Percentiles rank a stretch among this genome's conserved stretches.
Conservation (phyloP, 2,797 vertebrate genomes). For the Simalia tracyae region DNA sequence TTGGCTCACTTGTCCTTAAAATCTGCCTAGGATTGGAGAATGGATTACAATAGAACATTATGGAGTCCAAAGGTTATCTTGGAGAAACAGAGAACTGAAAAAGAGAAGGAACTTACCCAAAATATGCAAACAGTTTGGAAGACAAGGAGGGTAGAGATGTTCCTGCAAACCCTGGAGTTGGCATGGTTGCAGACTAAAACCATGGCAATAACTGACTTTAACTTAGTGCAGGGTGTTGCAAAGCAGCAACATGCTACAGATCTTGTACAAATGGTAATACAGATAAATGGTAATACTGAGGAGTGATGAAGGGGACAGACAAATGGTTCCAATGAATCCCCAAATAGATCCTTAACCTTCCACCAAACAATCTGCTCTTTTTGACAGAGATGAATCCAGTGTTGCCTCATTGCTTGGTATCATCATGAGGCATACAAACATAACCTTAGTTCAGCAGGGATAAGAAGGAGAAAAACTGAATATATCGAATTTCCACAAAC, state of each 20-base stretch:
- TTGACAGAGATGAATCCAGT: neutral
- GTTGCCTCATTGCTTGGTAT: neutral
- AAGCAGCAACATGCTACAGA: neutral
- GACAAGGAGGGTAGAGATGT: too few relatives aligned
- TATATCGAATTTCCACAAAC: slow-evolving; percentile 42
- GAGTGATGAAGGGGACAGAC: neutral
- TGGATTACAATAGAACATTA: too few relatives aligned
- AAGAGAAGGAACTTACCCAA: too few relatives aligned
- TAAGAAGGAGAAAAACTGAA: neutral
- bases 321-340: too few relatives aligned
- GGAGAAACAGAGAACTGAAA: too few relatives aligned
- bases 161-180: too few relatives aligned
- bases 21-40: too few relatives aligned
- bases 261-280: neutral
- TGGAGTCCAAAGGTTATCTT: too few relatives aligned
- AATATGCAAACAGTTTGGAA: too few relatives aligned
- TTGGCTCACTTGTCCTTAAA: too few relatives aligned
- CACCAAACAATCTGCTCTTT: neutral
- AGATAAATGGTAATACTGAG: neutral
- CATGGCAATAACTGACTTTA: too few relatives aligned
- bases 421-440: neutral
- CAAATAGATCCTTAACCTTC: neutral
- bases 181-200: too few relatives aligned
- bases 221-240: neutral
- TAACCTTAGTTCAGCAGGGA: neutral